These are phyloP conservation scores for Dorcus hopei DNA, from an alignment of 2,888 invertebrate genomes.

Conservation along the genomic window DNA sequence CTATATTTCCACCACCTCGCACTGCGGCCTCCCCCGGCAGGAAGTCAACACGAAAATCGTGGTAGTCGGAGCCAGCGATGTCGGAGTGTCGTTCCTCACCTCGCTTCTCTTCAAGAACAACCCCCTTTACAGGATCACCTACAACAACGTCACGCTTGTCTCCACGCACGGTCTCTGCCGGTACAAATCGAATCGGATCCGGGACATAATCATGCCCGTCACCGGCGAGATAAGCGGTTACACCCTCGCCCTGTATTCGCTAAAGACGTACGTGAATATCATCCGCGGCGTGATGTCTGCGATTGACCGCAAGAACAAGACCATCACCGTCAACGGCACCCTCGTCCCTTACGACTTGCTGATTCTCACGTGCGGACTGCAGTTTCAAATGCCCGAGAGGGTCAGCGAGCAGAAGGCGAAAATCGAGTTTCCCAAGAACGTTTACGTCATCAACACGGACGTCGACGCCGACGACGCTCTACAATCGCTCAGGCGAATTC, in stretches of 20 bases:
- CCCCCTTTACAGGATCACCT: constrained; percentile 52
- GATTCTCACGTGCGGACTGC: constrained; percentile 57
- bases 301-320: constrained; percentile 53
- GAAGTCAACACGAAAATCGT: constrained; percentile 61
- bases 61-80: constrained; percentile 64
- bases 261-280: constrained; percentile 64
- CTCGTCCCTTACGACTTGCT: constrained; percentile 55
- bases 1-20: constrained; percentile 55
- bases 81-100: constrained; percentile 62
- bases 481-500: constrained; percentile 24
- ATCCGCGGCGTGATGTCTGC: constrained; percentile 57
- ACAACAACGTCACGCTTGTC: constrained; percentile 68
- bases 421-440: constrained; percentile 55
- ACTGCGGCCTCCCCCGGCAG: constrained; percentile 51
- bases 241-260: constrained; percentile 49
- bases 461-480: constrained; percentile 54
- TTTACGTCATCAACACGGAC: constrained; percentile 60
- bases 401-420: constrained; percentile 38
- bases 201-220: constrained; percentile 54
- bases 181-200: constrained; percentile 34
- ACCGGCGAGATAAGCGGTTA: constrained; percentile 40
- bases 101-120: constrained; percentile 55
- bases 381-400: constrained; percentile 54
- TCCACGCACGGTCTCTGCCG: constrained; percentile 61
- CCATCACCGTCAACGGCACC: constrained; percentile 53